Percentiles rank a stretch among this genome's conserved stretches.
Conservation (phyloP, 2,888 invertebrate species). For the Tetragonisca angustula region DNA sequence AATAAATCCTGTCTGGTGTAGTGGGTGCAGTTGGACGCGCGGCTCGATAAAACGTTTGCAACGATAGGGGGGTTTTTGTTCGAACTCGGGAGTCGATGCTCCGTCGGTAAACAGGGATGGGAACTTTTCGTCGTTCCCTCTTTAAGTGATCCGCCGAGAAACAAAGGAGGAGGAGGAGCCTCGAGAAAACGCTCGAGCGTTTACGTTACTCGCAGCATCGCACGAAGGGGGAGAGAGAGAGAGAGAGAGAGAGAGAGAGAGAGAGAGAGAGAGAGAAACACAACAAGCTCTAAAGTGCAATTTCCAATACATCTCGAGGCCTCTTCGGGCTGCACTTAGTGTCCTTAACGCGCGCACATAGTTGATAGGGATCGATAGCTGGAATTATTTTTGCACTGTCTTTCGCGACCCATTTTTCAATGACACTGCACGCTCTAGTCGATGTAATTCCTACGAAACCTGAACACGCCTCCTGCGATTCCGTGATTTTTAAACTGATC, state of each 20-base stretch:
- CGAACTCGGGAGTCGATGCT: neutral
- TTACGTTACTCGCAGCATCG: slow-evolving; percentile 34
- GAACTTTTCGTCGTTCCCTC: neutral
- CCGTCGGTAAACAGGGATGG: slow-evolving; percentile 19
- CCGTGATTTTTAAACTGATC: neutral
- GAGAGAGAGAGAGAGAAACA: neutral
- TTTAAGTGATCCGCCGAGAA: slow-evolving; percentile 19
- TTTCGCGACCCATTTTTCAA: slow-evolving; percentile 61
- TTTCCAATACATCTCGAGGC: slow-evolving; percentile 57
- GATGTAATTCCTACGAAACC: neutral
- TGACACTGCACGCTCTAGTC: slow-evolving; percentile 1
- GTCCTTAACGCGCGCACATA: slow-evolving; percentile 55
- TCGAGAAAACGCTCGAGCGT: slow-evolving; percentile 33
- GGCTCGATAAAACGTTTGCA: slow-evolving; percentile 9
- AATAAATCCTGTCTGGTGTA: neutral
- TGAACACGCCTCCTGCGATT: neutral
- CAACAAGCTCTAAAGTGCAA: slow-evolving; percentile 46
- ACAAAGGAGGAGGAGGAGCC: slow-evolving; percentile 35
- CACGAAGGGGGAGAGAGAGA: neutral
- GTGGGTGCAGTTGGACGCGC: neutral
- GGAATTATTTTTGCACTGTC: slow-evolving; percentile 63
- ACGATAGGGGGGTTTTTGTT: neutral
- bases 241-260: neutral
- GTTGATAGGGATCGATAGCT: slow-evolving; percentile 60
- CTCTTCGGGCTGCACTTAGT: slow-evolving; percentile 51